Evolutionary conservation across 2,888 invertebrate species (phyloP), one percentile per base, ranked within the genome.

Genomic region (Ectropis crepuscularia): DNA sequence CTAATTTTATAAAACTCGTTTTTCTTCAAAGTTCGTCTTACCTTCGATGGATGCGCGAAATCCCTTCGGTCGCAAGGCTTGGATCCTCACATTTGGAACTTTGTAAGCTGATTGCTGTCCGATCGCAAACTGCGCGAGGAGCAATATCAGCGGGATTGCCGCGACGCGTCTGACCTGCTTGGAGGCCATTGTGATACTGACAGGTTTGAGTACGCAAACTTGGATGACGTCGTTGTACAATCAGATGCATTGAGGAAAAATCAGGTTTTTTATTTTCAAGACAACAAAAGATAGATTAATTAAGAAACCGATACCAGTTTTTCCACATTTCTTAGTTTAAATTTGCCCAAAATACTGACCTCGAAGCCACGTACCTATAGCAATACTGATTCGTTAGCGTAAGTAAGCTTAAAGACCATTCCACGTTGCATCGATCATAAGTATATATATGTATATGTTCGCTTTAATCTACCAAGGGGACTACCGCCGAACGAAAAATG

Each of bases 21-120:
- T 28, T 28, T 28, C 1, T 28, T 28, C 16, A 28, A 28, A 28
- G 16, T 28, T 28, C 16, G 4, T 72, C 86, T 82, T 75, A 95
- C 95, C 93, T 72, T 94, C 94, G 74, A 95, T 93, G 0, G 94
- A 95, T 9, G 94, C 93, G 11, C 89, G 83, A 9, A 95, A 83
- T 69, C 95, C 95, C 80, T 82, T 93, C 0, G 95, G 95, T 57
- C 79, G 82, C 0, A 94, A 84, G 0, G 91, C 93, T 68, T 94
- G 89, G 49, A 95, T 88, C n/a, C 75, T 87, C 2, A 95, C 92
- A 48, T 88, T 83, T 0, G 94, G 94, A 2, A 94, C 67, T 41
- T 63, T 71, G 46, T 79, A 84, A 16, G 79, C 77, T n/a, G 16
- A 7, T 6, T 55, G 37, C 37, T 73, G 75, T 62, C 58, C 62